Evolutionary conservation across 2,113 vertebrate genomes (phyloP), one percentile per base, ranked within the genome.

Genomic region (Podarcis cretensis): DNA sequence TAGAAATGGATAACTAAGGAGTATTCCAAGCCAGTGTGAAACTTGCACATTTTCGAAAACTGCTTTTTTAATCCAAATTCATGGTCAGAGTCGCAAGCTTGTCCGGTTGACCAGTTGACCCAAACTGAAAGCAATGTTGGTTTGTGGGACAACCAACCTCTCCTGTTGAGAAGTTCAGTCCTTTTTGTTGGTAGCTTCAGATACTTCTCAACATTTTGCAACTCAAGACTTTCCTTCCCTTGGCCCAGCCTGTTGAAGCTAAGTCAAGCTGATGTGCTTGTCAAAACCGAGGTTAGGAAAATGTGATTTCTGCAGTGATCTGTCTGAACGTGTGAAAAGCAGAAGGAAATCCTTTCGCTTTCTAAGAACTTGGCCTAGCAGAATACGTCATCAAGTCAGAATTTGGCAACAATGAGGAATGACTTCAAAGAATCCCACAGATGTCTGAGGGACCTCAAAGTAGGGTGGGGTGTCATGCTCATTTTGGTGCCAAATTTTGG

Each of bases 341-440:
- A 63, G 66, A 84, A 59, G 83, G 76, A 84, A 85, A 59, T 14
- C 48, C 16, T 14, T 4, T 25, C 73, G 68, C 83, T 73, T 80
- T 89, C 83, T 13, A 89, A 48, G 65, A 85, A 89, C 69, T 37
- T 35, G 32, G 25, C 27, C 4, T 73, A 54, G n/a, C 30, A 75
- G 4, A 25, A 4, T 32, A 32, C 4, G 75, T 40, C 54, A 87
- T 32, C 54, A 82, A 48, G 13, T 21, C 14, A 16, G 2, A 65
- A 9, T 14, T 86, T 77, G 59, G 27, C 63, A 86, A 79, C 37
- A 78, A 86, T 79, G 10, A 68, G 30, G 65, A 86, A 79, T 35
- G n/a, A 25, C 37, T 87, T 68, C 13, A 37, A 59, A 35, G 10
- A 73, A 71, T n/a, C 6, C 14, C 32, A 32, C 23, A 18, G 12